Base-by-base conservation (phyloP, 1,140 invertebrate species). In the Amphibalanus amphitrite region DNA sequence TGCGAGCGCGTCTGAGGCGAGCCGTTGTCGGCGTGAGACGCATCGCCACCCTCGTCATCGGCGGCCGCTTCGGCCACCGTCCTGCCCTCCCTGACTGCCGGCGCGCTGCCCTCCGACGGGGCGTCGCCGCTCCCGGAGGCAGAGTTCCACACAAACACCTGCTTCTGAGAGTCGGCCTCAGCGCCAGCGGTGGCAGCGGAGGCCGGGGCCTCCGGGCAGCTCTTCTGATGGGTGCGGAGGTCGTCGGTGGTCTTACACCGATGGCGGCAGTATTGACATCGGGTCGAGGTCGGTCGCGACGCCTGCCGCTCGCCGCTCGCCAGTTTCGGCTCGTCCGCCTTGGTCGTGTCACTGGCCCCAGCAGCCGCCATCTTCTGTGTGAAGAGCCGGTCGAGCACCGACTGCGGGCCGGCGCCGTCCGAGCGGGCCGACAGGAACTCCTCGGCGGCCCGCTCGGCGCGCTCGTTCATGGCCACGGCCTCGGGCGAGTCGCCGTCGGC, bases 221-320 rank as follows among this genome's bases (percentile, higher is more conserved):
- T 85, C 79, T 87, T 84, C 76, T 93, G 90, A 71, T 84, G 80
- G 70, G 87, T 81, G 65, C 65, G 65, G 20, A 93, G 83, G 81
- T 91, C 90, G 3, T 85, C 83, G 69, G 88, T 89, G 25, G 87
- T 89, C 79, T 92, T 92, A 78, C 90, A 93, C 73, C 89, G 84
- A 77, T 90, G 89, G 71, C 90, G 84, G 77, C 91, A 93, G 76
- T 89, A 87, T 78, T 91, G 89, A 78, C 91, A 93, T 69, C 90
- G 83, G n/a, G 87, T 87, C 17, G 89, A 88, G 29, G 74, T 73
- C 28, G 69, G 73, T 47, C 71, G 69, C 17, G 73, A 69, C 47
- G 74, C 71, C 71, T 76, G 47, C 47, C 13, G 47, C 47, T 13
- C 47, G 47, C 47, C 47, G 17, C 13, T 3, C 6, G 47, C 47